phyloP scores from a whole-genome alignment of 2,113 vertebrate genomes.

The Sinosuthora webbiana region DNA sequence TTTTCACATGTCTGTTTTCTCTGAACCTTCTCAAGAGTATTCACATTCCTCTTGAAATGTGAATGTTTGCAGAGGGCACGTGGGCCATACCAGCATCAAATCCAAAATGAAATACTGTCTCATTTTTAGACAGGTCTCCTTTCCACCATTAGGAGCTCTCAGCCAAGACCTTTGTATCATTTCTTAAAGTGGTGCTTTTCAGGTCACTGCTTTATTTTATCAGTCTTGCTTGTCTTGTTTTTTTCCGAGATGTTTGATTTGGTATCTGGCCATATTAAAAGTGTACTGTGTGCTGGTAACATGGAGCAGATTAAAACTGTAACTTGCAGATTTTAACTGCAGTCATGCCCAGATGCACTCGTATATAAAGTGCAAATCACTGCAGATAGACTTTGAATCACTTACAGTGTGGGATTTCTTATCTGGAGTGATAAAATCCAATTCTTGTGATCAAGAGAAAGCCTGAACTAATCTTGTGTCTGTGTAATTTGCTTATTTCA shows the following conservation, averaged over 20 bases:
- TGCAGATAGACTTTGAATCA: background rate
- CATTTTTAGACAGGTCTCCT: background rate
- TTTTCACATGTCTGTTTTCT: background rate
- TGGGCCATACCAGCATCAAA: background rate
- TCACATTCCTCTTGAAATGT: background rate
- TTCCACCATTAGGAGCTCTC: background rate
- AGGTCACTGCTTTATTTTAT: background rate
- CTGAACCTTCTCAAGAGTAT: background rate
- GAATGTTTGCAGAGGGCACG: background rate
- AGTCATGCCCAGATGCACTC: background rate
- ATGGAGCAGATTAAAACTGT: background rate
- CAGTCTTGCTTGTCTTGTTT: background rate
- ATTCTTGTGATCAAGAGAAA: slow-evolving; percentile 11
- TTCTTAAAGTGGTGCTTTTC: background rate
- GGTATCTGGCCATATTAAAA: background rate
- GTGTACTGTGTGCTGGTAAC: background rate
- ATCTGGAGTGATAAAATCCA: slow-evolving; percentile 37
- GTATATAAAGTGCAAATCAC: background rate
- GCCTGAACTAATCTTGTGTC: slow-evolving; percentile 32
- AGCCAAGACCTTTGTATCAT: background rate
- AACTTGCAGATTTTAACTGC: background rate
- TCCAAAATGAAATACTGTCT: background rate
- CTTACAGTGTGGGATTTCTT: background rate
- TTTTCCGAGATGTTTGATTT: background rate
- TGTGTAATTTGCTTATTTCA: slow-evolving; percentile 47